Conservation (phyloP, 2,113 vertebrate species). For the Ameiurus melas region DNA sequence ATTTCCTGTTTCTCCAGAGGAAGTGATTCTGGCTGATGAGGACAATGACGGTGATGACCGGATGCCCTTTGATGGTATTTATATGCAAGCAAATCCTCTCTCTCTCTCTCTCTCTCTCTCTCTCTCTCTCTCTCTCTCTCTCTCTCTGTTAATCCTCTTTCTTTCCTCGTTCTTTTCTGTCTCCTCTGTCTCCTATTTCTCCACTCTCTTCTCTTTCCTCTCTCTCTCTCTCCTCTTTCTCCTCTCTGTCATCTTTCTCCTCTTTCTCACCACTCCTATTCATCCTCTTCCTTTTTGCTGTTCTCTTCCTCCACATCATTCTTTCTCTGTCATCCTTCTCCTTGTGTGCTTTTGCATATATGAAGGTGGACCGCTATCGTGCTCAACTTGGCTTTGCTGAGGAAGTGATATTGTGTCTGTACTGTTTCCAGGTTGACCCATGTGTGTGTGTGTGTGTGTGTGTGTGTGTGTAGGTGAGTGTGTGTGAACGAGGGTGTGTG, state of each 20-base stretch:
- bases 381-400: conserved; percentile 42
- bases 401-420: conserved; percentile 40
- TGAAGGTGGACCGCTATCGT: conserved; percentile 26
- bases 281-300: no score
- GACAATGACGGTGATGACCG: conserved; percentile 82
- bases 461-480: neutral
- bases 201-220: neutral
- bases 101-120: no score
- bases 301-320: no score
- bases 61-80: conserved; percentile 86
- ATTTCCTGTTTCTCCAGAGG: conserved; percentile 72
- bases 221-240: no score
- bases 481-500: neutral
- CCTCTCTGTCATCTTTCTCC: neutral
- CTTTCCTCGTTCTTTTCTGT: neutral
- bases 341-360: conserved; percentile 22
- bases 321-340: neutral
- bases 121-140: no score
- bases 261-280: no score
- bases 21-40: conserved; percentile 90
- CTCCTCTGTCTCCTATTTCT: neutral
- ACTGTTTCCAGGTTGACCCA: neutral
- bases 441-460: no score
- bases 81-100: conserved; percentile 13
- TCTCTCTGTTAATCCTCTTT: no score